Conservation (phyloP, 2,113 vertebrate species). For the Tragelaphus scriptus region DNA sequence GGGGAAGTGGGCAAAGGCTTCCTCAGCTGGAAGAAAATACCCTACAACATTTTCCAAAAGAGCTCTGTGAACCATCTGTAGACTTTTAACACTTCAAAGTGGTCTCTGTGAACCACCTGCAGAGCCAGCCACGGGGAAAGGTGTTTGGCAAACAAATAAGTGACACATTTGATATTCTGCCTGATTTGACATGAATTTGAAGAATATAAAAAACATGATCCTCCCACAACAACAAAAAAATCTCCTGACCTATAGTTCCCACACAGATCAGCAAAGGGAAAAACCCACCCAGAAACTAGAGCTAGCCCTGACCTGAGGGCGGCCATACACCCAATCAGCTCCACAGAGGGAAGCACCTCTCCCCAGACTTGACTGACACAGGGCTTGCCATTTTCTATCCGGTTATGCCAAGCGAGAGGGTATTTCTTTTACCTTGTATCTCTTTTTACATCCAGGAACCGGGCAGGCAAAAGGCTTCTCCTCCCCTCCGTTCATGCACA, state of each 20-base stretch:
- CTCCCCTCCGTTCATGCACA: slow-evolving; percentile 98
- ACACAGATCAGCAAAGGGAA: not conserved
- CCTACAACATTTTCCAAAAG: not conserved
- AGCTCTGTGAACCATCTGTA: not conserved
- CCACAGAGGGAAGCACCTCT: not conserved
- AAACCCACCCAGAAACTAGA: accelerated
- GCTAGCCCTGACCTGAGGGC: not conserved
- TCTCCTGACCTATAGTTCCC: not conserved
- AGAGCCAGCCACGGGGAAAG: not conserved
- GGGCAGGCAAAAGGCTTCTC: slow-evolving; percentile 99
- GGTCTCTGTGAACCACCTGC: not conserved
- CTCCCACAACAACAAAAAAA: not conserved
- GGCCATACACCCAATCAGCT: accelerated
- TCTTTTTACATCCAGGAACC: slow-evolving; percentile 98
- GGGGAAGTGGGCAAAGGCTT: not conserved
- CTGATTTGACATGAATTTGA: not conserved
- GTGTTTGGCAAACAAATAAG: not conserved
- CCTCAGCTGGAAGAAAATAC: not conserved
- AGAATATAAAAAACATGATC: not conserved
- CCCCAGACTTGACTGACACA: accelerated
- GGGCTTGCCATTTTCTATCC: accelerated
- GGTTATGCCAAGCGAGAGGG: accelerated
- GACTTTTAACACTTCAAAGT: not conserved
- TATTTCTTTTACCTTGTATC: slow-evolving; percentile 90
- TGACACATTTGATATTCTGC: not conserved